phyloP scores from a whole-genome alignment of 2,113 vertebrate species.

The Hylia prasina region DNA sequence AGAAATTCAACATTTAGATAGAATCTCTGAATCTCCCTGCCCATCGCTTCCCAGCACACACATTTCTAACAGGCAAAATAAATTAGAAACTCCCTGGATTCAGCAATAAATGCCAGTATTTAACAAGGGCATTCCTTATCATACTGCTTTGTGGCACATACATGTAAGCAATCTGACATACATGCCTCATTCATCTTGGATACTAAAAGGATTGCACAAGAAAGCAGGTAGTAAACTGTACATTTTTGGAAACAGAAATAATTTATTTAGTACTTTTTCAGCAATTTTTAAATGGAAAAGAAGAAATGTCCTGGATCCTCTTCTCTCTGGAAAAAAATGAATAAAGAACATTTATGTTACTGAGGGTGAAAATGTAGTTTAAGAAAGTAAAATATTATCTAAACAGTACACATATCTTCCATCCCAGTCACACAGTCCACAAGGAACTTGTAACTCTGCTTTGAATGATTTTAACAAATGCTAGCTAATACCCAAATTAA shows the following conservation, averaged over 20 bases:
- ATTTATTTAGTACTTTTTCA: constrained; percentile 31
- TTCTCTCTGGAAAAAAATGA: constrained; percentile 57
- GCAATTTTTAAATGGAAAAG: background rate
- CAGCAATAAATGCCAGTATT: background rate
- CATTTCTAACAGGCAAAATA: background rate
- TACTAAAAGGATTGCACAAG: constrained; percentile 27
- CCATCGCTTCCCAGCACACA: background rate
- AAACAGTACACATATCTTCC: background rate
- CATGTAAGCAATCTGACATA: background rate
- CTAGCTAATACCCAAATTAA: background rate
- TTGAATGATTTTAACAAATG: background rate
- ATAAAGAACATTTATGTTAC: background rate
- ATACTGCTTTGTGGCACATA: background rate
- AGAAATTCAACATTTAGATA: background rate
- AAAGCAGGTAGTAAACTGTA: constrained; percentile 17
- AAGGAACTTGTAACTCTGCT: background rate
- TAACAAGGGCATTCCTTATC: background rate
- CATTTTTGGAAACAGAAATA: constrained; percentile 35
- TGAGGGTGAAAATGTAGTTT: background rate
- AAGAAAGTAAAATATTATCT: background rate
- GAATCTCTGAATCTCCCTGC: background rate
- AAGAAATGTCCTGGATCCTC: constrained; percentile 15
- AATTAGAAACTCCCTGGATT: background rate
- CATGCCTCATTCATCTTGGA: background rate
- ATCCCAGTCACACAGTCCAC: background rate